Evolutionary conservation across 2,113 vertebrate species (phyloP), one percentile per base, ranked within the genome.

Genomic region (Pituophis catenifer): DNA sequence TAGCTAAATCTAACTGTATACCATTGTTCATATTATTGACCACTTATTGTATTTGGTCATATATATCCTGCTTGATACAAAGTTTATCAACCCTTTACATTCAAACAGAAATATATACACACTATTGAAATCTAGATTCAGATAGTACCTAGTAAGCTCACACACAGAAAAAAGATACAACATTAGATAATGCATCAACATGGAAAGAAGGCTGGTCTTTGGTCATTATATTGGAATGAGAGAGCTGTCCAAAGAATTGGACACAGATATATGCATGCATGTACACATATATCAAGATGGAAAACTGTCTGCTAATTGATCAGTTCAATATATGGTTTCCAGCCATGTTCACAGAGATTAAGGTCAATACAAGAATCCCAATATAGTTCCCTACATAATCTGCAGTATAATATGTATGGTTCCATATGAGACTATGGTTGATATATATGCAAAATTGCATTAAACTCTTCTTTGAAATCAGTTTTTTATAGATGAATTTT

Each of bases 41-140:
- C 92, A 26, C 96, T 95, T 91, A 70, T 23, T 57, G 94, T 94
- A 92, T 44, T 12, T 81, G 23, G 33, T 65, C 88, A 95, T 91
- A 90, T 19, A 91, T 70, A 17, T 38, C 91, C 88, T 95, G 1
- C 57, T 91, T 10, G 87, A 97, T 93, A 96, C 91, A 62, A 92
- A 88, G 75, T 89, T 96, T 96, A 93, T 93, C 96, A 97, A 95
- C 91, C 55, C 93, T 50, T 88, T 38, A 23, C 33, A 95, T 4
- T 44, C 5, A 75, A 65, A 65, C 24, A 75, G n/a, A 75, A 9
- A 81, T 81, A 81, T 44, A 81, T 1, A 81, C 7, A 44, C 33
- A 81, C 2, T 44, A 44, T n/a, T 38, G n/a, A 89, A 57, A 89
- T 21, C 9, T 53, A 54, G 13, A 54, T 53, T 88, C 50, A 70